Conservation (phyloP, 2,113 vertebrate species). For the Buteo buteo region DNA sequence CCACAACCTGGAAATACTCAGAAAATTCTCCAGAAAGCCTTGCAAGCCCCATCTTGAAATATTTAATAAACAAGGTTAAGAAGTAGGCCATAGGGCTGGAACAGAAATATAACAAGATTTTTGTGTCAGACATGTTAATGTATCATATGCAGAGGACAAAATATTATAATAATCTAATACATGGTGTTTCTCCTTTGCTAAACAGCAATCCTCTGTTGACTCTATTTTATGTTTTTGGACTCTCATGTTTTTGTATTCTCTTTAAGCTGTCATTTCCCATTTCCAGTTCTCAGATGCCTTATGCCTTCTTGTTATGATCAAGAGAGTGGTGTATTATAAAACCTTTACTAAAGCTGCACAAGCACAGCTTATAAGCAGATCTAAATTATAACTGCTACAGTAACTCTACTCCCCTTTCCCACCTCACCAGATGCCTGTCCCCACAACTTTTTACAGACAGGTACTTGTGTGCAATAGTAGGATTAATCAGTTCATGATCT, state of each 20-base stretch:
- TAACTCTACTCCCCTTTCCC: background rate
- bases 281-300: background rate
- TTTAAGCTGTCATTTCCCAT: background rate
- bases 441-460: background rate
- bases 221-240: background rate
- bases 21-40: background rate
- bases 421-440: background rate
- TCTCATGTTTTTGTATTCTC: background rate
- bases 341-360: background rate
- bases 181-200: background rate
- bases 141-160: background rate
- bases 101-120: background rate
- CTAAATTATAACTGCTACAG: background rate
- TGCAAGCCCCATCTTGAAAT: background rate
- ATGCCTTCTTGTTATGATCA: background rate
- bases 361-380: background rate
- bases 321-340: background rate
- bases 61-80: background rate
- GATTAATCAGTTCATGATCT: background rate
- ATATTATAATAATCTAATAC: background rate
- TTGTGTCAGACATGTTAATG: background rate
- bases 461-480: background rate
- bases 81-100: background rate
- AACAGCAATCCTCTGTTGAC: background rate
- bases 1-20: background rate